Conservation (phyloP, 2,113 vertebrate species). For the Bos taurus region DNA sequence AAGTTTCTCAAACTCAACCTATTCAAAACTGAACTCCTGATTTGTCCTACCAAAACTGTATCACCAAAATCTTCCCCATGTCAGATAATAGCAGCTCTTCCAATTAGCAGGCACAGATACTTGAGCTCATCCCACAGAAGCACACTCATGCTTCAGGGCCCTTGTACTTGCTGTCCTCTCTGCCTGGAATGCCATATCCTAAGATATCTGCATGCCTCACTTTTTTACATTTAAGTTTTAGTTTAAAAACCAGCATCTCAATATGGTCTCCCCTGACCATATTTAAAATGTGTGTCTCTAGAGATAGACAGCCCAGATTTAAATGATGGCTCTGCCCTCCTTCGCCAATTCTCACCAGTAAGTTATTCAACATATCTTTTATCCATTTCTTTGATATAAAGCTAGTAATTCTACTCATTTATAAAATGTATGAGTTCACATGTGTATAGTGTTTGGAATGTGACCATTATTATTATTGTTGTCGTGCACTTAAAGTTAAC, state of each 20-base stretch:
- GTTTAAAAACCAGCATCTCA: neutral
- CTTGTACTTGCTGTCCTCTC: neutral
- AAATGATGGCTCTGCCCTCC: neutral
- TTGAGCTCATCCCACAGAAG: neutral
- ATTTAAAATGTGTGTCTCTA: neutral
- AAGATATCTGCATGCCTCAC: neutral
- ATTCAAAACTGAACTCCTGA: neutral
- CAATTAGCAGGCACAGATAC: neutral
- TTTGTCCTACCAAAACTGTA: neutral
- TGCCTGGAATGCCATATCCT: neutral
- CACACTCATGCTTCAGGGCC: neutral
- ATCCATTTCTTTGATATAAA: neutral
- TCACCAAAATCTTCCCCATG: neutral
- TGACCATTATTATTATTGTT: neutral
- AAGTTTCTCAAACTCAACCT: neutral
- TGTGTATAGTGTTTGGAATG: neutral
- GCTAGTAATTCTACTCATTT: neutral
- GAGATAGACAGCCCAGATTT: neutral
- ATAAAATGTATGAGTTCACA: neutral
- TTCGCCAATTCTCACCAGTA: neutral
- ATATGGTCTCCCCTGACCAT: neutral
- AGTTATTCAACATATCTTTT: neutral
- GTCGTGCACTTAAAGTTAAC: neutral
- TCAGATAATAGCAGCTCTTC: neutral
- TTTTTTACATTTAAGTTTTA: neutral